These are phyloP conservation scores for Coenonympha arcania DNA, from an alignment of 2,888 invertebrate genomes.

Conservation along the genomic window DNA sequence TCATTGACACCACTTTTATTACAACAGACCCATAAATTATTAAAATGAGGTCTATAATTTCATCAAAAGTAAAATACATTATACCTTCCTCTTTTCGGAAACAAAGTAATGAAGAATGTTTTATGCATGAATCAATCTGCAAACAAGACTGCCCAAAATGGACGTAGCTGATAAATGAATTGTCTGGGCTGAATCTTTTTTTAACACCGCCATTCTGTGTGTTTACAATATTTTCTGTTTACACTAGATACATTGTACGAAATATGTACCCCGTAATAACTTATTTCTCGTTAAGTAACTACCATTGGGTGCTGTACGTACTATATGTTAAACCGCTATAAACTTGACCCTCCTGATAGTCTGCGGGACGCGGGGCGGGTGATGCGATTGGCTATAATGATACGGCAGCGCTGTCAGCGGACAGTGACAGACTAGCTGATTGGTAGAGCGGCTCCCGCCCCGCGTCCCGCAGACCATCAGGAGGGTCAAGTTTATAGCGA, in stretches of 20 bases:
- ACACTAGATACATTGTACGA: constrained; percentile 21
- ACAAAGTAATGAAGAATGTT: constrained; percentile 24
- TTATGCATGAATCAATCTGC: constrained; percentile 27
- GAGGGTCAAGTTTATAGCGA: too few relatives aligned
- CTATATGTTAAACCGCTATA: too few relatives aligned
- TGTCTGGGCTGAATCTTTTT: constrained; percentile 21
- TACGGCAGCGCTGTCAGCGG: too few relatives aligned
- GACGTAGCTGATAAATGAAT: constrained; percentile 24
- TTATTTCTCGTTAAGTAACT: constrained; percentile 1
- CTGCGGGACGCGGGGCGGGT: too few relatives aligned
- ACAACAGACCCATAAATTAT: not conserved
- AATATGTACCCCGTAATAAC: constrained; percentile 13
- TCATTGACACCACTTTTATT: not conserved
- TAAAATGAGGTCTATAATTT: not conserved
- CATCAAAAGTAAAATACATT: not conserved
- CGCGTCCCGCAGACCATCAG: too few relatives aligned
- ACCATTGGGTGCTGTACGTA: too few relatives aligned
- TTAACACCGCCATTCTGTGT: constrained; percentile 16
- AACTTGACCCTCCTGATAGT: too few relatives aligned
- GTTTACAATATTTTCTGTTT: constrained; percentile 21
- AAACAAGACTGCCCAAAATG: constrained; percentile 25
- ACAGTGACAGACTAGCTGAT: too few relatives aligned
- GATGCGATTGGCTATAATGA: too few relatives aligned
- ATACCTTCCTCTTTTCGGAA: not conserved
- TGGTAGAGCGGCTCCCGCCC: too few relatives aligned